Evolutionary conservation across 2,888 invertebrate species (phyloP), one percentile per base, ranked within the genome.

Genomic region (Andrena camellia): DNA sequence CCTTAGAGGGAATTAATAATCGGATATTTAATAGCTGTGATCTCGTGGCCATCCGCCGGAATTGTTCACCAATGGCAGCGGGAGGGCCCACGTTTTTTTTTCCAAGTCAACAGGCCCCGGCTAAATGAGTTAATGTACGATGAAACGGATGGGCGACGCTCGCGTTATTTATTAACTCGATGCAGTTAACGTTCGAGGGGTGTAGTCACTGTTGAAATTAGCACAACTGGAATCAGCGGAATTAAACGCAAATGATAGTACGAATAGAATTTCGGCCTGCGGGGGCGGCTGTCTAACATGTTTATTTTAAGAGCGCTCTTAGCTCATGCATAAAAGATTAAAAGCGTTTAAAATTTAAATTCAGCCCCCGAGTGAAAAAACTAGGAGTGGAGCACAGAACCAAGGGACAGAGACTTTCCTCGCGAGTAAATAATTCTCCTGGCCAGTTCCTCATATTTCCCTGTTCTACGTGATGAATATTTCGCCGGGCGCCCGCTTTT

Each of bases 281-380:
- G 66, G 50, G 20, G 48, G 33, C 20, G 50, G 52, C 29, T 31
- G 59, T 74, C 59, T 60, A 66, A 70, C 66, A 50, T 78, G 64
- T 78, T 80, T 80, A 78, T 79, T 77, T 79, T 69, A 69, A 63
- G 23, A 42, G 62, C 62, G 52, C 54, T 63, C 78, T 57, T 35
- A 57, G 66, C 52, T 70, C 79, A 66, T 80, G 79, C 79, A 80
- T 80, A 78, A 79, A 78, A 80, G 60, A 80, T 70, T 64, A 50
- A 79, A 26, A 54, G 23, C 60, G 80, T 67, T 79, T 71, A 79
- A 79, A 80, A 80, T 80, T 80, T 79, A 67, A 80, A 79, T 79
- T 60, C n/a, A 42, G 17, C 23, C 66, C 66, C 66, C 54, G 66
- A 57, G 26, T 71, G 48, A 80, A 80, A 78, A 79, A 62, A 20